Evolutionary conservation across 2,888 invertebrate genomes (phyloP).

Genomic region (Penaeus monodon): DNA sequence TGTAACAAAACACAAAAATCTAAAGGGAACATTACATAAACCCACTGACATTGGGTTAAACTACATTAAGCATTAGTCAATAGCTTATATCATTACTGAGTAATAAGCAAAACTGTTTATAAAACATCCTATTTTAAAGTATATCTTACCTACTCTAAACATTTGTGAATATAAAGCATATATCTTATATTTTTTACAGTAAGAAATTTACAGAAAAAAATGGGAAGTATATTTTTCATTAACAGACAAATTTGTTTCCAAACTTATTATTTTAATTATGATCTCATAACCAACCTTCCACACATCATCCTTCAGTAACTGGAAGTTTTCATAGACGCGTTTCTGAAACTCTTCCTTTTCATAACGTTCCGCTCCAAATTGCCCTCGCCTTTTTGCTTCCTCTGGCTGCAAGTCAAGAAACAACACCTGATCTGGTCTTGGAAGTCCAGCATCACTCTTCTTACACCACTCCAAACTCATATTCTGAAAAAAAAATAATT

Average conservation of each 20-base stretch:
- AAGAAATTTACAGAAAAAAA: too few relatives aligned
- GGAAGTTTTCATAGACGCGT: slow-evolving; percentile 79
- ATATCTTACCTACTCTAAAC: too few relatives aligned
- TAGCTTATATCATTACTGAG: too few relatives aligned
- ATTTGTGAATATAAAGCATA: too few relatives aligned
- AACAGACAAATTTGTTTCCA: background rate
- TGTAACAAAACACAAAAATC: too few relatives aligned
- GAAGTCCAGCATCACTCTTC: slow-evolving; percentile 86
- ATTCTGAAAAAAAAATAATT: slow-evolving; percentile 71
- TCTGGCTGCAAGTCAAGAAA: slow-evolving; percentile 80
- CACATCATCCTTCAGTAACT: slow-evolving; percentile 68
- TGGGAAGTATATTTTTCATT: background rate
- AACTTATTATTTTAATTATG: background rate
- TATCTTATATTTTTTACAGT: too few relatives aligned
- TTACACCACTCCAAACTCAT: slow-evolving; percentile 88
- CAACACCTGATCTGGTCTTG: slow-evolving; percentile 88
- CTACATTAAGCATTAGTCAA: too few relatives aligned
- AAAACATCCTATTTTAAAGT: too few relatives aligned
- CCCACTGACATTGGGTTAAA: too few relatives aligned
- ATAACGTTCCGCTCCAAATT: slow-evolving; percentile 87
- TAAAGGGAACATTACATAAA: too few relatives aligned
- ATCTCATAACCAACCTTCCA: slow-evolving; percentile 36
- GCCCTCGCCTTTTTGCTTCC: slow-evolving; percentile 76
- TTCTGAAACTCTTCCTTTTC: slow-evolving; percentile 81
- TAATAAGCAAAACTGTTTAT: too few relatives aligned